These are phyloP conservation scores for Epinotia ramella DNA, from an alignment of 2,888 invertebrate genomes.

Conservation along the genomic window DNA sequence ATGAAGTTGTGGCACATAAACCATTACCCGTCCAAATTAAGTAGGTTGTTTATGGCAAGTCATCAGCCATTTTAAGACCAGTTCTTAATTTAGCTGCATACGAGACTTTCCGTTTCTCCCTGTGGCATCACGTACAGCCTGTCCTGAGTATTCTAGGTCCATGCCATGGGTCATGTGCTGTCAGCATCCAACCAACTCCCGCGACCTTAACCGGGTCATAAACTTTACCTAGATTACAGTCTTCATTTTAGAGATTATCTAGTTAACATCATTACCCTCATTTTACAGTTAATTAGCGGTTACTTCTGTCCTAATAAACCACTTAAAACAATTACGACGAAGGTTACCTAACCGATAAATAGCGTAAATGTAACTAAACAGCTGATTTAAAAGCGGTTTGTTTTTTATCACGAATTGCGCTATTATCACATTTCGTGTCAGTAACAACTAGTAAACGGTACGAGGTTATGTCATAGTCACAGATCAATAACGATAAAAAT, in stretches of 20 bases:
- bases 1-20: too few species aligned
- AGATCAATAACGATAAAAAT: slow-evolving; percentile 6
- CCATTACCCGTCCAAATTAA: too few species aligned
- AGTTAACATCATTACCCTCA: not conserved
- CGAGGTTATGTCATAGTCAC: slow-evolving; percentile 20
- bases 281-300: not conserved
- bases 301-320: slow-evolving; percentile 9
- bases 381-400: slow-evolving; percentile 13
- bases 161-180: too few species aligned
- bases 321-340: slow-evolving; percentile 16
- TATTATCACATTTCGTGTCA: slow-evolving; percentile 26
- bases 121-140: too few species aligned
- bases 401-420: slow-evolving; percentile 16
- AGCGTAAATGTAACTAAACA: slow-evolving; percentile 4
- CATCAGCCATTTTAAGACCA: too few species aligned
- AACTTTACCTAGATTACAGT: not conserved
- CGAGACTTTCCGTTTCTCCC: too few species aligned
- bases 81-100: too few species aligned
- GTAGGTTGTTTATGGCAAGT: too few species aligned
- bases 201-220: too few species aligned
- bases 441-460: slow-evolving; percentile 6
- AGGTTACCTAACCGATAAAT: slow-evolving; percentile 12
- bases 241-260: not conserved
- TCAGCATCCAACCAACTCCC: too few species aligned
- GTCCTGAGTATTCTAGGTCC: too few species aligned